phyloP scores from a whole-genome alignment of 2,113 vertebrate genomes.

The Corythaeola cristata region DNA sequence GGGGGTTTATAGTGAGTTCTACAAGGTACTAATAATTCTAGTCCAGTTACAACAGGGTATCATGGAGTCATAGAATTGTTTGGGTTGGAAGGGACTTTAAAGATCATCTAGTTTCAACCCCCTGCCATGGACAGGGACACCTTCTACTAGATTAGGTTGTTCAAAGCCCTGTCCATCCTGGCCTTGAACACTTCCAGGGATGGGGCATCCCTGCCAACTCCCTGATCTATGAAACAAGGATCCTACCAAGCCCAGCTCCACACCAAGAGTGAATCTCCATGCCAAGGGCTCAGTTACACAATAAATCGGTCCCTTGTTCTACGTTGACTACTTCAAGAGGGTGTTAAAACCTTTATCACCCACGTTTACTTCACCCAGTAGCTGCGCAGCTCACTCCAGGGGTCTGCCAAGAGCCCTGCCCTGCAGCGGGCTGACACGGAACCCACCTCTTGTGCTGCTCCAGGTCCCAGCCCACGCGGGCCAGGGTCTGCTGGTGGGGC shows the following conservation, averaged over 20 bases:
- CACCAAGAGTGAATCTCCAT: fast-evolving
- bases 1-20: background rate
- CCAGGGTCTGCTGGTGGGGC: slow-evolving; percentile 93
- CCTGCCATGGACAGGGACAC: too few species aligned
- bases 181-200: too few species aligned
- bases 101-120: too few species aligned
- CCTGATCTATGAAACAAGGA: background rate
- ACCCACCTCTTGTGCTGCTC: slow-evolving; percentile 95
- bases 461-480: slow-evolving; percentile 97
- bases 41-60: background rate
- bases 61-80: too few species aligned
- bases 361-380: fast-evolving
- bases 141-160: too few species aligned
- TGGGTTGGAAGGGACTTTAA: too few species aligned
- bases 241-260: background rate
- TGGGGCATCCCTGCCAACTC: background rate
- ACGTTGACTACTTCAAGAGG: fast-evolving
- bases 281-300: background rate
- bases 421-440: fast-evolving
- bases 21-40: background rate
- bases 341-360: background rate
- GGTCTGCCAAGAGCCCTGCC: too few species aligned
- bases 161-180: too few species aligned
- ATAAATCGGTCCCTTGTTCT: background rate
- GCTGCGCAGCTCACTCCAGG: fast-evolving